Evolutionary conservation across 1,140 invertebrate species (phyloP), one percentile per base, ranked within the genome.

Genomic region (Diachasma alloeum): DNA sequence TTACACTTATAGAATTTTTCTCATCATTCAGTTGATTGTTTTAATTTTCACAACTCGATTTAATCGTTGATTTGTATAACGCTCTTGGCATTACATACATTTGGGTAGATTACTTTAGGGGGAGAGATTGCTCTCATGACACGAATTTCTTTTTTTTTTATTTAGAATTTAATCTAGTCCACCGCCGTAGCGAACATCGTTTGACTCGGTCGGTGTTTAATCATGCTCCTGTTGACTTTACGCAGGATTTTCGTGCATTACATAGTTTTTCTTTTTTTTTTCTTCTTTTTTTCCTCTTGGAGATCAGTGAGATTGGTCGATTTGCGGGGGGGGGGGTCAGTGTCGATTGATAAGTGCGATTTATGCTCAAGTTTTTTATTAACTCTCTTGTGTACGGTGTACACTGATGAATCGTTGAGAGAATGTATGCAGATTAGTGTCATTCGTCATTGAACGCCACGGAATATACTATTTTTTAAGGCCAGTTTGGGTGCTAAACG

Each of bases 1-100:
- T 86, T 86, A 86, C 83, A 83, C 79, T 77, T 80, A 68, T 82
- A 76, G 46, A 63, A 81, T 44, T 67, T 67, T 66, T 68, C 37
- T 42, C 31, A 77, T 77, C 36, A 39, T 63, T n/a, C 13, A 63
- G 9, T 26, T 63, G 3, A 24, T 63, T 63, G 19, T 63, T 24
- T 24, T 31, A 19, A 17, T 63, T 63, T 53, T 53, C 17, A 17
- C 1, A 1, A 13, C 2, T 53, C 6, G 48, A 53, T n/a, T 53
- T n/a, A 53, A 17, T 8, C 39, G 39, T 42, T 42, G 39, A 42
- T 42, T 42, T 42, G 39, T 42, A 42, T 42, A 13, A 42, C 39
- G 39, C 13, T 42, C 39, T 31, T 42, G 39, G 39, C 15, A 63
- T 63, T 63, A 19, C 17, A 13, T 26, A 19, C 59, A 3, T 66